Evolutionary conservation across 2,797 vertebrate genomes (phyloP).

Genomic region (Falco cherrug): DNA sequence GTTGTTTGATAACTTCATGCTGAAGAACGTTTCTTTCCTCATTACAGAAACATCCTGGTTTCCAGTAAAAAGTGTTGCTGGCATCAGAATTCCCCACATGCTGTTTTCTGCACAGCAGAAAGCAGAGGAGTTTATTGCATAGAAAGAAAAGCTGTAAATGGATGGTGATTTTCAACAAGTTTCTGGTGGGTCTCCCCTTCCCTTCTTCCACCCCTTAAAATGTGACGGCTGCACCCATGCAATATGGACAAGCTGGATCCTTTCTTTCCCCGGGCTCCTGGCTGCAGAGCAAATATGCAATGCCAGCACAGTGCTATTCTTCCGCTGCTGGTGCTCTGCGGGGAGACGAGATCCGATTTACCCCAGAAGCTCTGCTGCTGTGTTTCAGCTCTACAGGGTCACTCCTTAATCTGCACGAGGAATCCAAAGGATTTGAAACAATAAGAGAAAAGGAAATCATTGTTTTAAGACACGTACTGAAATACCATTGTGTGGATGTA

Average conservation of each 20-base stretch:
- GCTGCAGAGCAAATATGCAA: neutral
- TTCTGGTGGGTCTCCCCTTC: slow-evolving; percentile 9
- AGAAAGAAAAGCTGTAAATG: neutral
- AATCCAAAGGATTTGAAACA: slow-evolving; percentile 35
- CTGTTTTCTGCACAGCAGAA: neutral
- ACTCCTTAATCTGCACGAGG: neutral
- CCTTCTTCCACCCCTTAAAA: neutral
- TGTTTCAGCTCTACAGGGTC: slow-evolving; percentile 17
- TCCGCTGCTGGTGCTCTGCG: neutral
- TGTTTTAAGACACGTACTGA: slow-evolving; percentile 23
- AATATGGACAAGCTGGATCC: neutral
- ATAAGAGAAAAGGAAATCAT: slow-evolving; percentile 48
- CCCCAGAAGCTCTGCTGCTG: neutral
- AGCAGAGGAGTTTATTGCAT: neutral
- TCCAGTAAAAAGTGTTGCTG: slow-evolving; percentile 34
- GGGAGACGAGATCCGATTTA: neutral
- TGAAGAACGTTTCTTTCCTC: neutral
- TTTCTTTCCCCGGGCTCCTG: slow-evolving; percentile 1
- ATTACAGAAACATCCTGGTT: slow-evolving; percentile 34
- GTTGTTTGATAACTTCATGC: slow-evolving; percentile 49
- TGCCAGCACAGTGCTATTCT: neutral
- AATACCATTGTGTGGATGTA: slow-evolving; percentile 18
- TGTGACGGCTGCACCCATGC: neutral
- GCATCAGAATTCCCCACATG: neutral
- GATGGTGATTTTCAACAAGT: neutral